Evolutionary conservation across 1,140 invertebrate genomes (phyloP).

Genomic region (Tyrophagus putrescentiae): DNA sequence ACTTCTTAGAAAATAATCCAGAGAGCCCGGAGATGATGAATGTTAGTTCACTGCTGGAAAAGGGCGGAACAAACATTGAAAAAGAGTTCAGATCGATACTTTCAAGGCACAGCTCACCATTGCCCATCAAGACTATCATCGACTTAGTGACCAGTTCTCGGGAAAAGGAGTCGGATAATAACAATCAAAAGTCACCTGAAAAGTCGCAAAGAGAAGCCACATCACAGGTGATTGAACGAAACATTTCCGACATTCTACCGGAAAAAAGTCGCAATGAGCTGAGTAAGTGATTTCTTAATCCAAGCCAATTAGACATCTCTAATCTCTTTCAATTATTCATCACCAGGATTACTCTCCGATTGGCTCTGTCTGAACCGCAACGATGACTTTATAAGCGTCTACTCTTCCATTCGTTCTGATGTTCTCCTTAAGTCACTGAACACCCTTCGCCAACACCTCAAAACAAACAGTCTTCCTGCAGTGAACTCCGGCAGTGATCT

Average conservation of each 20-base stretch:
- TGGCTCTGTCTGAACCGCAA: constrained; percentile 67
- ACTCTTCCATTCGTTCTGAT: constrained; percentile 56
- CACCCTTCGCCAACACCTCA: constrained; percentile 54
- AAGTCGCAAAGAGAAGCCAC: constrained; percentile 4
- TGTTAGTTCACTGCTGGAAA: constrained; percentile 55
- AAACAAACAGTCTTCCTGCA: constrained; percentile 35
- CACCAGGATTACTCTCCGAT: constrained; percentile 53
- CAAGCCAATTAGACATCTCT: constrained; percentile 33
- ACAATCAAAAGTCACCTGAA: constrained; percentile 1
- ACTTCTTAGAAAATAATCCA: constrained; percentile 83
- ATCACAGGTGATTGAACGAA: background rate
- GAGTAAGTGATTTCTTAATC: background rate
- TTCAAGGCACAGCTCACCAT: constrained; percentile 64
- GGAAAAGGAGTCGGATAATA: background rate
- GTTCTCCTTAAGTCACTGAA: constrained; percentile 59
- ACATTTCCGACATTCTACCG: constrained; percentile 28
- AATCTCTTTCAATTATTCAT: background rate
- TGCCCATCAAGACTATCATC: constrained; percentile 57
- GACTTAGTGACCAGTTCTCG: constrained; percentile 48
- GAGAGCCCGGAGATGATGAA: constrained; percentile 85
- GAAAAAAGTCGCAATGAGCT: constrained; percentile 43
- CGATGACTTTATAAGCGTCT: constrained; percentile 61
- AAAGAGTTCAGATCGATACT: constrained; percentile 73
- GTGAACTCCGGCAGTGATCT: background rate
- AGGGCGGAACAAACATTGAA: constrained; percentile 57